phyloP scores from a whole-genome alignment of 1,140 invertebrate genomes.

The Zophobas atratus region DNA sequence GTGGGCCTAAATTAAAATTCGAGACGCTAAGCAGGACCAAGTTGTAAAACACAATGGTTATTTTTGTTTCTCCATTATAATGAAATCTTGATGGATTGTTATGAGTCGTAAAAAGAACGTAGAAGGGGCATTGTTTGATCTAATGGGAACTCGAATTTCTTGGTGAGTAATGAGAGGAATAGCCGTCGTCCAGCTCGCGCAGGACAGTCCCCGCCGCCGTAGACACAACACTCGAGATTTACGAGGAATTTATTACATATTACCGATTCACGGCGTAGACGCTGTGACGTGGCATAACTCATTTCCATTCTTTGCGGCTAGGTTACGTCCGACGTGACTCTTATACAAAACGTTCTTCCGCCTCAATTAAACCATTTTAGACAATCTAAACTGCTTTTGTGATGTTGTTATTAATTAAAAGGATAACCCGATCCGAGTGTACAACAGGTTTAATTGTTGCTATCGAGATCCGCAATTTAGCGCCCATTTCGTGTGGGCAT shows the following conservation, averaged over 20 bases:
- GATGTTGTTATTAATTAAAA: slow-evolving; percentile 21
- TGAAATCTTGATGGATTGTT: slow-evolving; percentile 44
- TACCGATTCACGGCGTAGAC: slow-evolving; percentile 28
- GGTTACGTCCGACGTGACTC: slow-evolving; percentile 12
- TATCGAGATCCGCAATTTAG: slow-evolving; percentile 36
- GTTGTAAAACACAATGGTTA: slow-evolving; percentile 31
- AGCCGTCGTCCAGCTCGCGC: neutral
- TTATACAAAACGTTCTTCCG: slow-evolving; percentile 13
- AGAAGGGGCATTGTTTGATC: slow-evolving; percentile 35
- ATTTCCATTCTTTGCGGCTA: slow-evolving; percentile 21
- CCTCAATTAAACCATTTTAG: slow-evolving; percentile 20
- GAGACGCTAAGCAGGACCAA: neutral
- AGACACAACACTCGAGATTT: slow-evolving; percentile 28
- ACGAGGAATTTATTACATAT: slow-evolving; percentile 47
- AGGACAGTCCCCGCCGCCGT: neutral
- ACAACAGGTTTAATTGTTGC: slow-evolving; percentile 15
- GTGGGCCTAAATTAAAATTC: slow-evolving; percentile 2
- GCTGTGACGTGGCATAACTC: slow-evolving; percentile 10
- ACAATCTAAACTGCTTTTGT: slow-evolving; percentile 34
- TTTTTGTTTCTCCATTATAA: slow-evolving; percentile 24
- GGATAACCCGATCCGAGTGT: slow-evolving; percentile 4
- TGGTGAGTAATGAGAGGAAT: slow-evolving; percentile 32
- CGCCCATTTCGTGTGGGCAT: slow-evolving; percentile 24
- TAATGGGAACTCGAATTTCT: slow-evolving; percentile 29
- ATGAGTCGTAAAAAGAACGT: slow-evolving; percentile 9